Conservation (phyloP, 2,797 vertebrate species). For the Enteromius viviparus region DNA sequence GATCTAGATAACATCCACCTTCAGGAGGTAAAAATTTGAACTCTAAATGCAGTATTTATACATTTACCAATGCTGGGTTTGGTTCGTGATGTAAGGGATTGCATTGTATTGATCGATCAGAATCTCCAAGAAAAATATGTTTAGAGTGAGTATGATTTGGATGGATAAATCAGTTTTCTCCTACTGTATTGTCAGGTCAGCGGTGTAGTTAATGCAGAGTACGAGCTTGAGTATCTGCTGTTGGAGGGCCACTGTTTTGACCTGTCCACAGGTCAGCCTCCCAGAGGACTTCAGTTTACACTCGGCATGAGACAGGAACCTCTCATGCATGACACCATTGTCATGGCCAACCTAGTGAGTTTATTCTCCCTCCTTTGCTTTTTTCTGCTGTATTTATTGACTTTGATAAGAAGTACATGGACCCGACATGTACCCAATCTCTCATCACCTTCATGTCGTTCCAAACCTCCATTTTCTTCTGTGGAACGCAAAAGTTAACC, state of each 20-base stretch:
- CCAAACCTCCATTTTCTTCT: neutral
- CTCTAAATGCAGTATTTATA: neutral
- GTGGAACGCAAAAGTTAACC: neutral
- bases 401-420: neutral
- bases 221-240: constrained; percentile 91
- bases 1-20: constrained; percentile 97
- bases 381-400: neutral
- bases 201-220: constrained; percentile 85
- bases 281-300: constrained; percentile 93
- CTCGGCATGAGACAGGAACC: constrained; percentile 87
- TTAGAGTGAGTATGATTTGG: neutral
- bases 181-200: constrained; percentile 75
- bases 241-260: constrained; percentile 97
- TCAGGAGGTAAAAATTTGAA: constrained; percentile 81
- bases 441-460: neutral
- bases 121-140: neutral
- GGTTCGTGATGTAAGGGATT: neutral
- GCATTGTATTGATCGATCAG: neutral
- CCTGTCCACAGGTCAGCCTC: constrained; percentile 85
- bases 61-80: neutral
- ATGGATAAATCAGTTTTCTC: neutral
- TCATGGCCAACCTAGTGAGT: constrained; percentile 96
- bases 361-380: constrained; percentile 3
- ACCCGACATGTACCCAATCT: neutral
- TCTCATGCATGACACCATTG: constrained; percentile 90